Base-by-base conservation (phyloP, 64 coral and sea anemone species). In the Cladopsammia gracilis region DNA sequence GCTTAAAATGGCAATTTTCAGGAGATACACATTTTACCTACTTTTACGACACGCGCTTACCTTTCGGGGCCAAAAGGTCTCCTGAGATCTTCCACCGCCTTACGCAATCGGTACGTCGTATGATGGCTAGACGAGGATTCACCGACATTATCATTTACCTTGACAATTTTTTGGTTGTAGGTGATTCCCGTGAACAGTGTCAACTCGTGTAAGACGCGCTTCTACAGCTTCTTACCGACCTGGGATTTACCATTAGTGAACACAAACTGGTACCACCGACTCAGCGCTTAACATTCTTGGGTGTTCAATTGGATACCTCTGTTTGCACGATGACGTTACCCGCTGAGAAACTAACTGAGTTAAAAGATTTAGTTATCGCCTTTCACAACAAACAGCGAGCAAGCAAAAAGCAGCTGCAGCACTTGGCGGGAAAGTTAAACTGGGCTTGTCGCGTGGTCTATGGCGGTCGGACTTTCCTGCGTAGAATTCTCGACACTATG, bases 1-100 rank as follows among this genome's bases (percentile, higher is more conserved):
- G 90, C 1, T 92, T 46, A 4, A 92, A 92, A 85, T 92, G 90
- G 90, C 9, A 73, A 26, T 92, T 92, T 62, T 54, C 66, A 19
- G 81, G 79, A 3, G 51, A 83, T n/a, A n/a, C 20, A 7, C 6
- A 74, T 7, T 60, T 24, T 61, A 92, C 79, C 5, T 86, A 85
- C 22, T 77, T 86, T 20, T 86, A 62, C 25, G 79, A 92, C 18
- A 71, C 90, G 22, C 68, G 81, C 3, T 51, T 83, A 20, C 90
- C 82, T 47, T 93, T 78, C 48, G 80, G 82, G 1, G 81, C 81
- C 45, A 86, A 46, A 25, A 66, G 80, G 22, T 48, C 67, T 1
- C 90, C 79, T 18, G 47, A 20, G 16, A 92, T 92, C 10, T 92
- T 86, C 48, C 52, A 76, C 23, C 19, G 71, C 18, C 6, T 92